Evolutionary conservation across 1,140 invertebrate genomes (phyloP), one percentile per base, ranked within the genome.

Genomic region (Oryzaephilus surinamensis): DNA sequence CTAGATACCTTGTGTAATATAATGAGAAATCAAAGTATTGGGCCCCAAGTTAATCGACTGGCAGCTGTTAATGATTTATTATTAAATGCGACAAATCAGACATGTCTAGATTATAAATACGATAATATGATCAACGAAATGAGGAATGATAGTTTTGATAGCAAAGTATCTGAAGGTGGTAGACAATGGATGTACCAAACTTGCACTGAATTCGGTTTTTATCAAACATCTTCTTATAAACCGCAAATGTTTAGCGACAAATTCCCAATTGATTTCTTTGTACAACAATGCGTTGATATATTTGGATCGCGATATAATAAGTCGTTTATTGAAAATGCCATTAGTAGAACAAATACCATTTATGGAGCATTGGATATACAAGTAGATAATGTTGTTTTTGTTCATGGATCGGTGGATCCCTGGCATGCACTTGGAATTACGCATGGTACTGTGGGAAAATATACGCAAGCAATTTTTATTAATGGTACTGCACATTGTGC

Each of bases 131-230:
- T 95, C 7, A 58, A 74, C 3, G 71, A 79, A 30, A 60, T 91
- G 55, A 70, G 72, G 45, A 77, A 85, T 41, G 62, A 67, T n/a
- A 69, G 70, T 1, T 93, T 84, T 84, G 58, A 67, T n/a, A 69
- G 66, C 14, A 63, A 71, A 30, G 55, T 51, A 31, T 60, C 70
- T 2, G 71, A 78, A 62, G 80, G 78, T 58, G 77, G 71, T 41
- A 74, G 87, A 1, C 85, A 90, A 55, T 96, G 91, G 91, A 82
- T 73, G n/a, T 96, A 92, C 58, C 91, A 96, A 62, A 94, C 90
- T 0, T 97, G 92, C 59, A 88, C 83, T 11, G 91, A 97, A 61
- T 97, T 95, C 63, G 92, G 90, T 14, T 96, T 90, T 56, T 96
- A 82, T 63, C 90, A 96, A 69, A 88, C 87, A 0, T 91, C 90